Percentiles rank a stretch among this genome's conserved stretches.
phyloP scores from a whole-genome alignment of 1,140 invertebrate genomes.

The Zaprionus inermis region DNA sequence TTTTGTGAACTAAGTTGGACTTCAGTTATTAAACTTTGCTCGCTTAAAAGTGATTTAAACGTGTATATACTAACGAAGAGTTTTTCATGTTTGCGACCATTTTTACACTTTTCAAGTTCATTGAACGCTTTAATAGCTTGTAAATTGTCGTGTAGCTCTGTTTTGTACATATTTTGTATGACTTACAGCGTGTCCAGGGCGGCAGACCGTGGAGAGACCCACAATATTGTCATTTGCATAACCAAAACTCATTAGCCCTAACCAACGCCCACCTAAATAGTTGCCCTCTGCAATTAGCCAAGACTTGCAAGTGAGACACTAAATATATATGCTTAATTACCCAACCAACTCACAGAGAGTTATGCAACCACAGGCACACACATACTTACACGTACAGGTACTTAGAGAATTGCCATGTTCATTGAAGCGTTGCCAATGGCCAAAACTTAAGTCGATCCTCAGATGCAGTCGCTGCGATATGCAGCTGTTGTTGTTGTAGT shows the following conservation, averaged over 20 bases:
- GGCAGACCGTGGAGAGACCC: background rate
- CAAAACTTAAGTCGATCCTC: background rate
- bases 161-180: background rate
- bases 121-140: slow-evolving; percentile 33
- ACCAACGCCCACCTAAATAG: slow-evolving; percentile 14
- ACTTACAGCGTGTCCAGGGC: background rate
- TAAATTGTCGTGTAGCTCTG: background rate
- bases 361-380: slow-evolving; percentile 11
- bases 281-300: slow-evolving; percentile 13
- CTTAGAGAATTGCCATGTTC: slow-evolving; percentile 12
- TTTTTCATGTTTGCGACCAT: background rate
- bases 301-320: background rate
- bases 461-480: slow-evolving; percentile 10
- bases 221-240: slow-evolving; percentile 23
- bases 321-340: slow-evolving; percentile 32
- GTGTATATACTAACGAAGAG: too few species aligned
- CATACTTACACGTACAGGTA: background rate
- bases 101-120: slow-evolving; percentile 54
- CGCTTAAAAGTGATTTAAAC: too few species aligned
- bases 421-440: slow-evolving; percentile 5
- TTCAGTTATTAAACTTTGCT: background rate
- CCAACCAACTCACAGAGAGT: slow-evolving; percentile 31
- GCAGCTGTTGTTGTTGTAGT: background rate
- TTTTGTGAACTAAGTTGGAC: background rate
- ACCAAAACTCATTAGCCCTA: slow-evolving; percentile 9